Conservation (phyloP, 2,113 vertebrate species). For the Oenanthe oenanthe region DNA sequence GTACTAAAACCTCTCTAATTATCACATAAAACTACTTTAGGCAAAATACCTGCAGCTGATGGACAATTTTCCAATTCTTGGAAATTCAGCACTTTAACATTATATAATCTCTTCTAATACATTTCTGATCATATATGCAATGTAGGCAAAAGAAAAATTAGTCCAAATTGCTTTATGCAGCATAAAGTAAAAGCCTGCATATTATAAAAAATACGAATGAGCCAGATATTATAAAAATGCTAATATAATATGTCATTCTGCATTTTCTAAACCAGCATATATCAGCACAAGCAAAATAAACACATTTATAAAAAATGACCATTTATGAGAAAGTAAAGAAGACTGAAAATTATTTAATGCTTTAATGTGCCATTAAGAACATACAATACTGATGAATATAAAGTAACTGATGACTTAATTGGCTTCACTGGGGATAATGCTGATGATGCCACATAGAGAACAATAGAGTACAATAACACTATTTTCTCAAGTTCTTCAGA, state of each 20-base stretch:
- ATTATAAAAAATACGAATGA: neutral
- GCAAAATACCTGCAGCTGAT: neutral
- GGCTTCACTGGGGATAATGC: constrained; percentile 25
- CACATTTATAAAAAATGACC: constrained; percentile 28
- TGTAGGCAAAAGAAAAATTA: neutral
- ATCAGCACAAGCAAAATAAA: constrained; percentile 36
- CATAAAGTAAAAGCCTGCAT: neutral
- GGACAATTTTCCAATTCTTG: neutral
- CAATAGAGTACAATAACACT: constrained; percentile 9
- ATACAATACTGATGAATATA: constrained; percentile 56
- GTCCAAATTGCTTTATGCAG: neutral
- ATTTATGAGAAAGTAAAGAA: constrained; percentile 57
- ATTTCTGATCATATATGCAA: neutral
- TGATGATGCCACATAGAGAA: neutral
- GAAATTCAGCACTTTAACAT: neutral
- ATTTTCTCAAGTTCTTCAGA: constrained; percentile 5
- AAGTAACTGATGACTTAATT: constrained; percentile 64
- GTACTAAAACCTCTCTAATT: neutral
- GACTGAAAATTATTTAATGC: constrained; percentile 5
- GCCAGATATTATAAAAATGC: neutral
- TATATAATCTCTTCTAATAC: neutral
- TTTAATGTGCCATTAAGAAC: constrained; percentile 65
- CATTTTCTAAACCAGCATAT: constrained; percentile 14
- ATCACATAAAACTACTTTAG: neutral
- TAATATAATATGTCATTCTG: neutral